Percentiles rank a stretch among this genome's conserved stretches.
Conservation (phyloP, 2,113 vertebrate species). For the Noctilio leporinus region DNA sequence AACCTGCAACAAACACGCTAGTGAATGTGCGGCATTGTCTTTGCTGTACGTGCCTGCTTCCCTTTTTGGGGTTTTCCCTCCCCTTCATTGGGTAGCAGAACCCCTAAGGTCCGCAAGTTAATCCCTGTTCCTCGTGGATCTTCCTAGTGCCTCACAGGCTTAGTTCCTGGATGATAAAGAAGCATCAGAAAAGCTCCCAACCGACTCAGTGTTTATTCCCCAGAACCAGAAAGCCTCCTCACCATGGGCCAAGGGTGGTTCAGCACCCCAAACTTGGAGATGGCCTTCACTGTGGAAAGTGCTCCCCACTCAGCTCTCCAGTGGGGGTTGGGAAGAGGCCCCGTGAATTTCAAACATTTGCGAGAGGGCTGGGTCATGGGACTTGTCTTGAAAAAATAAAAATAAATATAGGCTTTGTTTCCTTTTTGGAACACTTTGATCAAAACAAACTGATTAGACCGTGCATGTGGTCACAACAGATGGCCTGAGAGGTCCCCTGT, state of each 20-base stretch:
- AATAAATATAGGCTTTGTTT: slow-evolving; percentile 51
- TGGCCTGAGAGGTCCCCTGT: slow-evolving; percentile 15
- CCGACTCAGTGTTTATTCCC: not conserved
- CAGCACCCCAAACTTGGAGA: not conserved
- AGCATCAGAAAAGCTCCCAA: not conserved
- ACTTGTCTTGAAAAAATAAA: not conserved
- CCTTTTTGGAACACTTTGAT: slow-evolving; percentile 55
- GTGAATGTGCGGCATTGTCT: not conserved
- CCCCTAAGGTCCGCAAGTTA: not conserved
- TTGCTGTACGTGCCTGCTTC: not conserved
- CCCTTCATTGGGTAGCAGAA: not conserved
- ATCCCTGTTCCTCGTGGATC: not conserved
- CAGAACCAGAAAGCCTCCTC: not conserved
- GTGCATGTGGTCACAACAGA: slow-evolving; percentile 47
- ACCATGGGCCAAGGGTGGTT: not conserved
- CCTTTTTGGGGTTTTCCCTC: not conserved
- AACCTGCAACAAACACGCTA: not conserved
- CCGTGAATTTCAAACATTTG: not conserved
- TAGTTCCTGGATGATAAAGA: not conserved
- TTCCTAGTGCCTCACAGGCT: not conserved
- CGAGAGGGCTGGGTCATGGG: not conserved
- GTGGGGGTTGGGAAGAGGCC: not conserved
- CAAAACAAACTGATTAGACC: slow-evolving; percentile 53
- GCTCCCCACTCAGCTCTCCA: not conserved
- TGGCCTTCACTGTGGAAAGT: not conserved